A percentile compares a stretch with the other conserved stretches of the same genome.
These are phyloP conservation scores for Alcedo atthis DNA, from an alignment of 2,797 vertebrate genomes.

Conservation along the genomic window DNA sequence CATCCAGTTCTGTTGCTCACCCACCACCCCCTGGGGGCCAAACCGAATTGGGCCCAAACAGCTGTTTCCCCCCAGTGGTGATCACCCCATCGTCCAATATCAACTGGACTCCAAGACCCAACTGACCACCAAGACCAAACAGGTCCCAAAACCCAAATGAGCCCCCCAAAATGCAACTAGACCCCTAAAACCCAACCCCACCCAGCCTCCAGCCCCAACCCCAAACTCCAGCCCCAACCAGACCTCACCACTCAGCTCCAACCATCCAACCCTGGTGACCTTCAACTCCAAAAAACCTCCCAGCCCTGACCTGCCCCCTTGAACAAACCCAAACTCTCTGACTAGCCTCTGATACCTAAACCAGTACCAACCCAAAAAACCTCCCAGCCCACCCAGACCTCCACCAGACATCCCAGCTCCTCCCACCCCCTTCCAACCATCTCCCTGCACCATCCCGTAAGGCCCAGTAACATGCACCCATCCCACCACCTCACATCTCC, in stretches of 20 bases:
- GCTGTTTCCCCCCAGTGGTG: neutral
- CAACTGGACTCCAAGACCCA: neutral
- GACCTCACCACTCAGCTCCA: no score
- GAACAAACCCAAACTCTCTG: no score
- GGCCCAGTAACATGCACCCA: no score
- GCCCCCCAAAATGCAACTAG: neutral
- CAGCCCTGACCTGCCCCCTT: neutral
- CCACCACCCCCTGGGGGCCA: no score
- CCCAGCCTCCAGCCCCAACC: neutral
- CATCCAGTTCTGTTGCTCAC: no score
- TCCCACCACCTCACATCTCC: no score
- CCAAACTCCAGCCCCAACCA: neutral
- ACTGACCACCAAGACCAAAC: neutral
- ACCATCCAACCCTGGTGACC: no score
- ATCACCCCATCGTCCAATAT: neutral
- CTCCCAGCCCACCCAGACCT: neutral
- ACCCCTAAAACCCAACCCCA: neutral
- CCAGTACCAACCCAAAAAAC: neutral
- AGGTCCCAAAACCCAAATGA: neutral
- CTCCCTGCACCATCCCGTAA: no score
- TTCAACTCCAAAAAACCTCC: neutral
- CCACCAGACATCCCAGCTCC: no score
- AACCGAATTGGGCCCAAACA: neutral
- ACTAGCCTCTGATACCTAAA: neutral
- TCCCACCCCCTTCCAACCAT: no score